phyloP scores from a whole-genome alignment of 2,113 vertebrate species.

The Capreolus pygargus region DNA sequence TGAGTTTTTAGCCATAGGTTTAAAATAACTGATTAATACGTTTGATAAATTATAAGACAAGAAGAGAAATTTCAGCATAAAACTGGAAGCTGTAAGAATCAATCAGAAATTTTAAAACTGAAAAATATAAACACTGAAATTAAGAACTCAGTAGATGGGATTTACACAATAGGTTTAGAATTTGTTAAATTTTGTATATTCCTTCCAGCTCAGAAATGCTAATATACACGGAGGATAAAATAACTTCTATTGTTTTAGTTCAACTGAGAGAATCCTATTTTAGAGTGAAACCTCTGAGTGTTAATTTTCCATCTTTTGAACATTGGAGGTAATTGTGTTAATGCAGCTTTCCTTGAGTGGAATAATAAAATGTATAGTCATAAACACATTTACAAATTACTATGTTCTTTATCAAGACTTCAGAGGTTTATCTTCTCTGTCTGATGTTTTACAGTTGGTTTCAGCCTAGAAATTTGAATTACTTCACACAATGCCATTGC shows the following conservation, averaged over 20 bases:
- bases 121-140: constrained; percentile 6
- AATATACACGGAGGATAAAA: constrained; percentile 24
- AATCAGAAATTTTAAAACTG: constrained; percentile 37
- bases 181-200: constrained; percentile 41
- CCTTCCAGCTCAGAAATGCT: constrained; percentile 42
- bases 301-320: constrained; percentile 52
- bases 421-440: constrained; percentile 18
- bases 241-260: constrained; percentile 48
- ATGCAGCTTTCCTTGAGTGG: constrained; percentile 5
- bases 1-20: constrained; percentile 17
- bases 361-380: constrained; percentile 54
- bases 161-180: constrained; percentile 13
- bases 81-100: neutral
- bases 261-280: constrained; percentile 37
- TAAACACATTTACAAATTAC: constrained; percentile 52
- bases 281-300: neutral
- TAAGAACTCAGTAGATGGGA: constrained; percentile 8
- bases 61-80: constrained; percentile 25
- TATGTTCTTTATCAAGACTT: constrained; percentile 25
- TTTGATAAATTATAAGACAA: constrained; percentile 32
- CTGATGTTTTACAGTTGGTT: constrained; percentile 38
- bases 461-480: constrained; percentile 54
- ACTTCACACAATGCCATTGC: neutral
- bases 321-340: constrained; percentile 33
- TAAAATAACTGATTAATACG: constrained; percentile 37